Evolutionary conservation across 2,797 vertebrate genomes (phyloP).

Genomic region (Geotrypetes seraphini): DNA sequence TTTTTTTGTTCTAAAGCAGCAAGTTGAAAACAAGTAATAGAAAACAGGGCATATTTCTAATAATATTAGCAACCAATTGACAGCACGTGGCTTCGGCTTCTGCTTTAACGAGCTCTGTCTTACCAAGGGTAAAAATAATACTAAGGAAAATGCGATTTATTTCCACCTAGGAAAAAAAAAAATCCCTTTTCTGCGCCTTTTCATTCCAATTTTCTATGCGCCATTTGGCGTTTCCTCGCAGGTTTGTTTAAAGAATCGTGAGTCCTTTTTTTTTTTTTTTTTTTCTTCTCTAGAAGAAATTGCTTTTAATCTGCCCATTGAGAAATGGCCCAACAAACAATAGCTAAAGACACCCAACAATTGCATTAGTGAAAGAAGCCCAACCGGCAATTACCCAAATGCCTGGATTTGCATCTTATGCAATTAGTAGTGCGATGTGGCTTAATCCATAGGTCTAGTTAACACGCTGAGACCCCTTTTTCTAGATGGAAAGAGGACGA

Average conservation of each 20-base stretch:
- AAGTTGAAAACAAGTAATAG: neutral
- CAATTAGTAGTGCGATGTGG: neutral
- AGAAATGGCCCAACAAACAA: conserved; percentile 27
- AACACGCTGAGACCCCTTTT: neutral
- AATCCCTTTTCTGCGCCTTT: too few relatives aligned
- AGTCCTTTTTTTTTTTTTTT: conserved; percentile 29
- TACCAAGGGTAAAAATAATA: too few relatives aligned
- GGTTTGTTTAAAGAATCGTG: conserved; percentile 15
- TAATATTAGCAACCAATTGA: neutral
- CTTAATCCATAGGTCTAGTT: conserved; percentile 19
- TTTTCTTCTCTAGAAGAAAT: too few relatives aligned
- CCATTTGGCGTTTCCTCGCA: too few relatives aligned
- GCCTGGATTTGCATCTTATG: neutral
- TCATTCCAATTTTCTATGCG: too few relatives aligned
- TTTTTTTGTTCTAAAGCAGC: too few relatives aligned
- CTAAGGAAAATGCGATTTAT: too few relatives aligned
- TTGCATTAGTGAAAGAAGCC: conserved; percentile 1
- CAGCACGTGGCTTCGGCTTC: neutral
- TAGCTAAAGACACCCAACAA: conserved; percentile 3
- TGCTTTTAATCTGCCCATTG: conserved; percentile 29
- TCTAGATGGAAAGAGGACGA: neutral
- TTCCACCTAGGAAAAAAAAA: too few relatives aligned
- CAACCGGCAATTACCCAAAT: neutral
- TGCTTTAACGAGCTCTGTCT: neutral
- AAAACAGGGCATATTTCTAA: conserved; percentile 1